Conservation (phyloP, 64 coral and sea anemone genomes). For the Stylophora pistillata region DNA sequence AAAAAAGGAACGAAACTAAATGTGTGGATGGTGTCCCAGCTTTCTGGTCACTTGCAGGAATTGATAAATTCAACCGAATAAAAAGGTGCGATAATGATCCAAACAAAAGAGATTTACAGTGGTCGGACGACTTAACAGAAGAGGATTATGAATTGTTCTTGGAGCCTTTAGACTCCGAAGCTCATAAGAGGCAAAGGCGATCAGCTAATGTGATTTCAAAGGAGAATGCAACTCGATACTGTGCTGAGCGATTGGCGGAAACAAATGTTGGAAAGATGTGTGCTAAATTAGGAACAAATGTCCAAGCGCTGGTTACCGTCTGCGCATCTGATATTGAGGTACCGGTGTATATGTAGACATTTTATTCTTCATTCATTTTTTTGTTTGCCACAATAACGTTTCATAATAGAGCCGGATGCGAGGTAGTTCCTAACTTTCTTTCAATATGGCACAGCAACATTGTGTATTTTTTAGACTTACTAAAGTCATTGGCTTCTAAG, state of each 20-base stretch:
- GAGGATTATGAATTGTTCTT: conserved; percentile 4
- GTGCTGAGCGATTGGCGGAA: background rate
- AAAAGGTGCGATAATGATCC: background rate
- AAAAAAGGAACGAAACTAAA: background rate
- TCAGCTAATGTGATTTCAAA: background rate
- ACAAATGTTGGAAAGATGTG: conserved; percentile 10
- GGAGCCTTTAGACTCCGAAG: background rate
- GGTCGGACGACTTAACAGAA: conserved; percentile 14
- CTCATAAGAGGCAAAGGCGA: background rate
- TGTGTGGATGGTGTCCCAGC: background rate
- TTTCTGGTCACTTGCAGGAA: background rate
- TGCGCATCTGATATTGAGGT: conserved; percentile 20
- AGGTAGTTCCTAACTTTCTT: no score
- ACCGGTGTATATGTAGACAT: background rate
- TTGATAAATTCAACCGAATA: background rate
- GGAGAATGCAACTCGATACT: conserved; percentile 17
- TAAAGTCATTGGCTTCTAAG: no score
- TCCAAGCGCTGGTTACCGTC: conserved; percentile 5
- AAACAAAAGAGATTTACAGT: background rate
- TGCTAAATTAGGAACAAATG: conserved; percentile 23
- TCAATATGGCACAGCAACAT: no score
- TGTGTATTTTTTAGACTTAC: no score
- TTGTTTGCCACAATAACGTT: no score
- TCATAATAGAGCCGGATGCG: no score
- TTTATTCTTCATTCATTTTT: no score